Evolutionary conservation across 2,797 vertebrate species (phyloP).

Genomic region (Acomys russatus): DNA sequence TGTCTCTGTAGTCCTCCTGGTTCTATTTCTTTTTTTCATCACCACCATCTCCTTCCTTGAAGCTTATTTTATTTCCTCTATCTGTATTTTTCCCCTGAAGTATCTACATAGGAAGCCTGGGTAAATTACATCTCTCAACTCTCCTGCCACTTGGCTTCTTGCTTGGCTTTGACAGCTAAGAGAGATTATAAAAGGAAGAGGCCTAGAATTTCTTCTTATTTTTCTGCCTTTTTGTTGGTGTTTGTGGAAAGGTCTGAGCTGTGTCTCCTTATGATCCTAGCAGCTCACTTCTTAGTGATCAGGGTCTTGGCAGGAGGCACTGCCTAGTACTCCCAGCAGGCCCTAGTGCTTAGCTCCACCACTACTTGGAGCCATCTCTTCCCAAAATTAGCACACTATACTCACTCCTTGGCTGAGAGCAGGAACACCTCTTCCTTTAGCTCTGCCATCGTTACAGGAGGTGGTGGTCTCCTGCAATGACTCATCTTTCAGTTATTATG

Average conservation of each 20-base stretch:
- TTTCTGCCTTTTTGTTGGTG: not conserved
- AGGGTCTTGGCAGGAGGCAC: not conserved
- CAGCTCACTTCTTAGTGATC: not conserved
- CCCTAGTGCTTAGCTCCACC: not conserved
- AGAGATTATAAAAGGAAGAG: not conserved
- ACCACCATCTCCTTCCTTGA: not conserved
- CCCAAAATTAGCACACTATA: no score
- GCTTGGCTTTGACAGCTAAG: not conserved
- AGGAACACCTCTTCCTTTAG: not conserved
- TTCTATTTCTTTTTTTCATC: no score
- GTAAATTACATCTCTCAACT: not conserved
- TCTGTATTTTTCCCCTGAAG: not conserved
- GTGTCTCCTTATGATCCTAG: not conserved
- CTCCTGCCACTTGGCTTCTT: not conserved
- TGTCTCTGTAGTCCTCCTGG: not conserved
- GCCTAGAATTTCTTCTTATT: not conserved
- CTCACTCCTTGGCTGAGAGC: not conserved
- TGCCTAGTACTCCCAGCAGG: not conserved
- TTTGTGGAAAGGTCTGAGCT: not conserved
- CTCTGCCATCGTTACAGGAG: not conserved
- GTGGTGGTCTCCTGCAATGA: not conserved
- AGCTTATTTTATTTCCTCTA: not conserved
- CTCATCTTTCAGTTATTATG: not conserved
- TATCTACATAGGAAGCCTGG: not conserved
- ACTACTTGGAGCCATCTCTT: not conserved